Evolutionary conservation across 2,113 vertebrate genomes (phyloP).

Genomic region (Rhinogobius similis): DNA sequence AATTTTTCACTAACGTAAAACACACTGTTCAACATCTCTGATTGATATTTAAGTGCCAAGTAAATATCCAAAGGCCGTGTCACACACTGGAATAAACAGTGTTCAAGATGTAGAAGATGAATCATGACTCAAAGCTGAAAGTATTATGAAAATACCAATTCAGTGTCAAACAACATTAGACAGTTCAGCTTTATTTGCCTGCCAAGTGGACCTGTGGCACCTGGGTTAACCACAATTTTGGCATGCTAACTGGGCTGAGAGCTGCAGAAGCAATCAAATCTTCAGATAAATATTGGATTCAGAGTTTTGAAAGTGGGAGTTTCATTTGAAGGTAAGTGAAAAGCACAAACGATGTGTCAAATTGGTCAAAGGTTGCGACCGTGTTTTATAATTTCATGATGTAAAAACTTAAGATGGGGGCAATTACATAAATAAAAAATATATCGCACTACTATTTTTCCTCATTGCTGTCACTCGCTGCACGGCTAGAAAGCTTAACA

Average conservation of each 20-base stretch:
- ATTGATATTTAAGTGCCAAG: not conserved
- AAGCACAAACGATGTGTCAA: not conserved
- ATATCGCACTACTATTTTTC: too few species aligned
- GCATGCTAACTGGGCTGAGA: not conserved
- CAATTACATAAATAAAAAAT: not conserved
- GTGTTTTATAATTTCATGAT: not conserved
- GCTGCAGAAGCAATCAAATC: not conserved
- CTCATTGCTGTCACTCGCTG: too few species aligned
- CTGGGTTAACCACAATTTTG: not conserved
- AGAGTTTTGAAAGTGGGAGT: not conserved
- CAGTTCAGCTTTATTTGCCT: not conserved
- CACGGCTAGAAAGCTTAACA: too few species aligned
- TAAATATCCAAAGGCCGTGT: not conserved
- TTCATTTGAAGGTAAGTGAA: not conserved
- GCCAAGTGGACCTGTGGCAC: not conserved
- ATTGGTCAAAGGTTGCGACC: not conserved
- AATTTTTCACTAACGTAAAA: not conserved
- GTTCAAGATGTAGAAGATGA: not conserved
- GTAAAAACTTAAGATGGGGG: not conserved
- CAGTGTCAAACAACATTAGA: not conserved
- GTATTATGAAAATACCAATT: not conserved
- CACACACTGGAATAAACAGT: not conserved
- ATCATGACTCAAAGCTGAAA: not conserved
- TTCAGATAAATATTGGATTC: not conserved
- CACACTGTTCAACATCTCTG: not conserved